Conservation (phyloP, 2,888 invertebrate species). For the Sinopyrophorus schimmeli region DNA sequence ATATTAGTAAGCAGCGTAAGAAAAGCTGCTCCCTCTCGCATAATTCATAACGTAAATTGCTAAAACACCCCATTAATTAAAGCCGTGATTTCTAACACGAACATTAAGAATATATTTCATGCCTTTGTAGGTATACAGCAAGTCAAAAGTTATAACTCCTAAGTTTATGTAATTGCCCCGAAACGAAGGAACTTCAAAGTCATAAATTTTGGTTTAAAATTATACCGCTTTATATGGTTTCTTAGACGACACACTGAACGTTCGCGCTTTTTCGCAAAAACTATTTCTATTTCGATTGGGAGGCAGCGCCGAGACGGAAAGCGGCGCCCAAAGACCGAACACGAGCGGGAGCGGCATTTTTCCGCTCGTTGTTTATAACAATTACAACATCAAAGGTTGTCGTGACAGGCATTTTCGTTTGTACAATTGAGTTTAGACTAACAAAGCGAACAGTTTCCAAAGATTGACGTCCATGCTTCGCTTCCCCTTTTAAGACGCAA, state of each 20-base stretch:
- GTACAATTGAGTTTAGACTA: no score
- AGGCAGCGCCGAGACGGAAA: no score
- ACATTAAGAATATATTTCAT: slow-evolving; percentile 45
- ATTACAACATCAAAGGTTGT: no score
- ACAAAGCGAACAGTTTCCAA: no score
- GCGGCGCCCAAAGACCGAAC: no score
- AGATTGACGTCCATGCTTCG: no score
- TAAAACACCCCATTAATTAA: slow-evolving; percentile 52
- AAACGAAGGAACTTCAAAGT: slow-evolving; percentile 31
- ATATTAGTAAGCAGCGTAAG: slow-evolving; percentile 33
- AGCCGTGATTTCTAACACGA: slow-evolving; percentile 48
- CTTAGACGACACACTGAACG: slow-evolving; percentile 14
- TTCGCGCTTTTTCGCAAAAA: background rate
- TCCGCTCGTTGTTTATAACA: no score
- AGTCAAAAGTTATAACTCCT: slow-evolving; percentile 35
- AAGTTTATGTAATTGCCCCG: slow-evolving; percentile 32
- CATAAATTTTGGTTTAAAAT: slow-evolving; percentile 32
- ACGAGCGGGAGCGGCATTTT: no score
- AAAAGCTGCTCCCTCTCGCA: slow-evolving; percentile 41
- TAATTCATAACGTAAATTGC: slow-evolving; percentile 52
- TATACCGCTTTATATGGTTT: slow-evolving; percentile 23
- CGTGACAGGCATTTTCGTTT: no score
- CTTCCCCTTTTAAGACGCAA: no score
- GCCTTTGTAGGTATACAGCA: slow-evolving; percentile 36
- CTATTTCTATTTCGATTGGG: no score